Conservation (phyloP, 2,888 invertebrate genomes). For the Malthinus seriepunctatus region DNA sequence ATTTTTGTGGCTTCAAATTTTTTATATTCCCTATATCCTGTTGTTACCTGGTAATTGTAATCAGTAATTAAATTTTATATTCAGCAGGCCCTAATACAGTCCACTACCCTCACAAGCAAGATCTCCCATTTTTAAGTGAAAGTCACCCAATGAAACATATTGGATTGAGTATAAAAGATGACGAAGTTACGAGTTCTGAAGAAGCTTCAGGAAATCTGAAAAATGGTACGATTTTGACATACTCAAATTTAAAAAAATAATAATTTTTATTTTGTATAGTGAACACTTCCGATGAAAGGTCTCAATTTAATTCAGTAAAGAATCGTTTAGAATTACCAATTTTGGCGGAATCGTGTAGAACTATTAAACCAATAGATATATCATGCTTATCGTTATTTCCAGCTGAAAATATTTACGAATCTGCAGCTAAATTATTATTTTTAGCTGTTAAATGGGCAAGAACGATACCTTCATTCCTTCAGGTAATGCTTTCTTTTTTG, state of each 20-base stretch:
- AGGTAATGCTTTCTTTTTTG: slow-evolving; percentile 56
- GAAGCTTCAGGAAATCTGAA: slow-evolving; percentile 57
- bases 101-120: slow-evolving; percentile 22
- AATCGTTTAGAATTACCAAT: slow-evolving; percentile 45
- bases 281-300: slow-evolving; percentile 4
- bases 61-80: not conserved
- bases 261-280: not conserved
- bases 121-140: slow-evolving; percentile 15
- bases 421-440: slow-evolving; percentile 76
- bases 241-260: not conserved
- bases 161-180: slow-evolving; percentile 60
- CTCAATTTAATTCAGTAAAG: slow-evolving; percentile 1
- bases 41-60: too few relatives aligned
- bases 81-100: slow-evolving; percentile 7
- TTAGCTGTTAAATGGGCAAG: slow-evolving; percentile 80
- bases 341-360: slow-evolving; percentile 38
- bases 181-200: slow-evolving; percentile 77
- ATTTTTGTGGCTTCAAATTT: too few relatives aligned
- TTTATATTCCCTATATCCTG: too few relatives aligned
- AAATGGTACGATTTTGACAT: not conserved
- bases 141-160: slow-evolving; percentile 13
- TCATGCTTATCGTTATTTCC: slow-evolving; percentile 58
- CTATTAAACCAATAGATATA: slow-evolving; percentile 43
- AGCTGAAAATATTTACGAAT: slow-evolving; percentile 67
- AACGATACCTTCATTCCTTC: slow-evolving; percentile 74